Percentiles rank a stretch among this genome's conserved stretches.
phyloP scores from a whole-genome alignment of 2,113 vertebrate genomes.

The Misgurnus mizolepis region DNA sequence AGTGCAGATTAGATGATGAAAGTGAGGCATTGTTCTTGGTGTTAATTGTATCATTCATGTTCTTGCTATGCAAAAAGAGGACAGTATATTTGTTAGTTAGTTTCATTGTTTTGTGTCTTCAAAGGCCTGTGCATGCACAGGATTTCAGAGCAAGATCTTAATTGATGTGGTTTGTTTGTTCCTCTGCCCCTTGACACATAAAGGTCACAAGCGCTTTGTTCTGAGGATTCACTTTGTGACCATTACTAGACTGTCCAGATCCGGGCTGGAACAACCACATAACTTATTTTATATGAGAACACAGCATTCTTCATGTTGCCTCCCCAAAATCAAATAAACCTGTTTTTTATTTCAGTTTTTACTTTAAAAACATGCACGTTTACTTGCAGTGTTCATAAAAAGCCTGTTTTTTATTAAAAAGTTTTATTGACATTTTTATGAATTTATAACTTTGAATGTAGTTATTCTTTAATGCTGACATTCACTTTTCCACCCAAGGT shows the following conservation, averaged over 20 bases:
- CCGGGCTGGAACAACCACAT: conserved; percentile 10
- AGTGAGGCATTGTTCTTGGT: too few species aligned
- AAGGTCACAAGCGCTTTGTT: conserved; percentile 52
- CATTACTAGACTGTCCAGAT: conserved; percentile 17
- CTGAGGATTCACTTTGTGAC: conserved; percentile 24
- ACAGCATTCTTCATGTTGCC: neutral
- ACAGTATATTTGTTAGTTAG: neutral
- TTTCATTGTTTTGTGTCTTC: neutral
- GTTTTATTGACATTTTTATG: neutral
- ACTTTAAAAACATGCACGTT: neutral
- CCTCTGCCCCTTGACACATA: conserved; percentile 25
- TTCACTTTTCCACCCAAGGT: conserved; percentile 26
- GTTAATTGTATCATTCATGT: too few species aligned
- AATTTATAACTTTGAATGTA: neutral
- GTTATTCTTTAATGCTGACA: neutral
- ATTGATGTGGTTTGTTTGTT: conserved; percentile 16
- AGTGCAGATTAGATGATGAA: too few species aligned
- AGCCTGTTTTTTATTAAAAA: neutral
- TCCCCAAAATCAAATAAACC: conserved; percentile 8
- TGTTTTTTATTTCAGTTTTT: neutral
- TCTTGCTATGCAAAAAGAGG: neutral
- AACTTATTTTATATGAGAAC: conserved; percentile 9
- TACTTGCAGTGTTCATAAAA: neutral
- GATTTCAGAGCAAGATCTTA: neutral
- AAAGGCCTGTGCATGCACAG: neutral